Percentiles rank a stretch among this genome's conserved stretches.
Conservation (phyloP, 1,140 invertebrate species). For the Macrocentrus cingulum region DNA sequence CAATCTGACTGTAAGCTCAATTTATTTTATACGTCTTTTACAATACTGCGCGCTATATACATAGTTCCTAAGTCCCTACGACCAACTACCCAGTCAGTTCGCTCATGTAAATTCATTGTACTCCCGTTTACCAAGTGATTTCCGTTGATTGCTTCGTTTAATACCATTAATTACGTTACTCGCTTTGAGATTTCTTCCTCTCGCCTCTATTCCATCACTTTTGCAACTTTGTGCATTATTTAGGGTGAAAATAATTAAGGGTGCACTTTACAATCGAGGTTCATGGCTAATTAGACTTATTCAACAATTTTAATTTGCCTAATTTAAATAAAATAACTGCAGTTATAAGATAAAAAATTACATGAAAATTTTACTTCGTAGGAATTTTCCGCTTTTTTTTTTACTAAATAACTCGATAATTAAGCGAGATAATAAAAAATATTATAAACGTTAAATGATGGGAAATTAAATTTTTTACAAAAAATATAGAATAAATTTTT, state of each 20-base stretch:
- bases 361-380: too few species aligned
- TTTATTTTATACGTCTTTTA: not conserved
- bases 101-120: conserved; percentile 13
- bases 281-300: not conserved
- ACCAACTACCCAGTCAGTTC: conserved; percentile 2
- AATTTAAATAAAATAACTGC: not conserved
- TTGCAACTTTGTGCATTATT: too few species aligned
- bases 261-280: not conserved
- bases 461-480: too few species aligned
- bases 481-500: too few species aligned
- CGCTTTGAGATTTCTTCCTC: not conserved
- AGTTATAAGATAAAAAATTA: too few species aligned
- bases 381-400: too few species aligned
- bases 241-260: not conserved
- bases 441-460: too few species aligned
- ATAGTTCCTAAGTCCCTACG: too few species aligned
- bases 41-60: not conserved
- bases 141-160: conserved; percentile 16
- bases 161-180: conserved; percentile 17
- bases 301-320: not conserved
- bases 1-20: not conserved
- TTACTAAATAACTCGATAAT: too few species aligned
- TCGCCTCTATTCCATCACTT: too few species aligned
- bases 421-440: too few species aligned
- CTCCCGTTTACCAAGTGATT: conserved; percentile 16